Evolutionary conservation across 1,140 invertebrate species (phyloP).

Genomic region (Drosophila asahinai): DNA sequence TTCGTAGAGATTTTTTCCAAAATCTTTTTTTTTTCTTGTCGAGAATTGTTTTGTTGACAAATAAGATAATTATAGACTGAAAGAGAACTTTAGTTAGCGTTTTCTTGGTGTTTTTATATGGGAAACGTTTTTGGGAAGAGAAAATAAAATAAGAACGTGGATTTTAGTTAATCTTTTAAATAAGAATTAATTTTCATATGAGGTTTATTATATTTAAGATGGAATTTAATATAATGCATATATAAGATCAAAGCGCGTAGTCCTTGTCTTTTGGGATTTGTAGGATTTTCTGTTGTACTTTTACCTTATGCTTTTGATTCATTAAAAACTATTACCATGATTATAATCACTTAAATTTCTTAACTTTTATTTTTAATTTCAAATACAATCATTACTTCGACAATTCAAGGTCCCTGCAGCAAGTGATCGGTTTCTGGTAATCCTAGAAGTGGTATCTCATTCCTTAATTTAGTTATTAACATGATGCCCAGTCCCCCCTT

Average conservation of each 20-base stretch:
- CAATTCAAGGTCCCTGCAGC: not conserved
- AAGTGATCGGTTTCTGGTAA: conserved; percentile 9
- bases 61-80: not conserved
- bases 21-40: not conserved
- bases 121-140: fast-evolving
- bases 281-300: too few species aligned
- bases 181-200: too few species aligned
- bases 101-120: not conserved
- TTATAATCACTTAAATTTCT: fast-evolving
- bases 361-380: not conserved
- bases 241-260: too few species aligned
- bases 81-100: too few species aligned
- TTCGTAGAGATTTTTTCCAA: not conserved
- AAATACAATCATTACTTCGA: not conserved
- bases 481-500: conserved; percentile 10
- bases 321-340: too few species aligned
- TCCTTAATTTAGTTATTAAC: conserved; percentile 67
- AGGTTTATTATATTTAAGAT: too few species aligned
- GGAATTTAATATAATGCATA: too few species aligned
- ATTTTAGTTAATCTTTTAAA: too few species aligned
- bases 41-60: conserved; percentile 7
- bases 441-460: conserved; percentile 32
- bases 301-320: too few species aligned
- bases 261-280: too few species aligned
- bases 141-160: not conserved